Percentiles rank a stretch among this genome's conserved stretches.
Evolutionary conservation across 2,113 vertebrate species (phyloP).

Genomic region (Pelvicachromis taeniatus): DNA sequence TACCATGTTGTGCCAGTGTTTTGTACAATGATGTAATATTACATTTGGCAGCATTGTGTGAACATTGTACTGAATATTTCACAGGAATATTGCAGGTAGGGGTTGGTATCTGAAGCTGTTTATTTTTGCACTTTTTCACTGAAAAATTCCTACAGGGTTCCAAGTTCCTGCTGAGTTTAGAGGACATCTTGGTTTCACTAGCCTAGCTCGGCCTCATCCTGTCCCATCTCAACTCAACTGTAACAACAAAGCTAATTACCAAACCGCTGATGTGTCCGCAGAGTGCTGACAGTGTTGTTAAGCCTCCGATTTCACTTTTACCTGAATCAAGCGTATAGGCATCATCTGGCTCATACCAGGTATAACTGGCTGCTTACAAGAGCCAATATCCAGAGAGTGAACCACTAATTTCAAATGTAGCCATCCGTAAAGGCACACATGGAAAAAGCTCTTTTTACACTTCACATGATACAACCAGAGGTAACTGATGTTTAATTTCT

Average conservation of each 20-base stretch:
- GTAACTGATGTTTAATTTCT: not conserved
- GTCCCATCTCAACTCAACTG: constrained; percentile 47
- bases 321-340: constrained; percentile 48
- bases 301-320: constrained; percentile 58
- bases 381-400: not conserved
- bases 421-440: not conserved
- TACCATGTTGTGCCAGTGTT: not conserved
- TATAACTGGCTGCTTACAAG: constrained; percentile 31
- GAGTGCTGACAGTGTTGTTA: constrained; percentile 53
- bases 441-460: not conserved
- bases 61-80: not conserved
- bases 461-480: not conserved
- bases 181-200: constrained; percentile 9
- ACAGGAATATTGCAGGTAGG: not conserved
- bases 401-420: not conserved
- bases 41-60: not conserved
- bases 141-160: not conserved
- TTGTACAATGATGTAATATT: not conserved
- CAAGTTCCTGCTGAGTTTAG: not conserved
- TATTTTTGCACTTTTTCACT: not conserved
- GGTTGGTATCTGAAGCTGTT: not conserved
- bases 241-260: constrained; percentile 60
- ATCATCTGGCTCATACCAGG: constrained; percentile 47
- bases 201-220: constrained; percentile 18
- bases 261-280: not conserved